phyloP scores from a whole-genome alignment of 2,797 vertebrate species.

The Chrosomus eos region DNA sequence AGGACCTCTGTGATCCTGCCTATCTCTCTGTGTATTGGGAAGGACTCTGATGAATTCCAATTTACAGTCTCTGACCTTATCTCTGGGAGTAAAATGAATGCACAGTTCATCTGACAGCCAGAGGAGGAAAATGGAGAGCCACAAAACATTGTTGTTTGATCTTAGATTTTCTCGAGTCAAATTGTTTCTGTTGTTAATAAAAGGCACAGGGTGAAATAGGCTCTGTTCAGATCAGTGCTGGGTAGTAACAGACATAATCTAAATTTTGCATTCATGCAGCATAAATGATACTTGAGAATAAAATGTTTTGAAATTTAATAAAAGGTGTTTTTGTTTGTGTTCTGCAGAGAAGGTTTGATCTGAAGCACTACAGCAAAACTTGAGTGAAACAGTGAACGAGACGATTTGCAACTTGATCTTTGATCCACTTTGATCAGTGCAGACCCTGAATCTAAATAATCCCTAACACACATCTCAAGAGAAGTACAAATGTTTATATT shows the following conservation, averaged over 20 bases:
- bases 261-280: too few relatives aligned
- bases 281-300: too few relatives aligned
- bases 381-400: not conserved
- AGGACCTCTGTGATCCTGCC: constrained; percentile 20
- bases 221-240: too few relatives aligned
- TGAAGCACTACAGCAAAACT: not conserved
- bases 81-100: constrained; percentile 38
- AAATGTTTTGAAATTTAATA: too few relatives aligned
- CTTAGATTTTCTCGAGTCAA: constrained; percentile 46
- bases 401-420: not conserved
- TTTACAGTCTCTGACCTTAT: constrained; percentile 57
- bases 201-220: too few relatives aligned
- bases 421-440: not conserved
- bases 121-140: constrained; percentile 18
- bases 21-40: constrained; percentile 8
- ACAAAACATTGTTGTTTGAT: constrained; percentile 50
- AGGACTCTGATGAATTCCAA: constrained; percentile 45
- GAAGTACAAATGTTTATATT: not conserved
- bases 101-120: constrained; percentile 41
- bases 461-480: not conserved
- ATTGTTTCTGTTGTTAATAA: constrained; percentile 8
- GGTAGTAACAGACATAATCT: too few relatives aligned
- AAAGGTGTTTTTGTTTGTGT: not conserved
- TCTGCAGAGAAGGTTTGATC: constrained; percentile 2
- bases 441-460: constrained; percentile 9